Conservation (phyloP, 2,888 invertebrate genomes). For the Synanthedon vespiformis region DNA sequence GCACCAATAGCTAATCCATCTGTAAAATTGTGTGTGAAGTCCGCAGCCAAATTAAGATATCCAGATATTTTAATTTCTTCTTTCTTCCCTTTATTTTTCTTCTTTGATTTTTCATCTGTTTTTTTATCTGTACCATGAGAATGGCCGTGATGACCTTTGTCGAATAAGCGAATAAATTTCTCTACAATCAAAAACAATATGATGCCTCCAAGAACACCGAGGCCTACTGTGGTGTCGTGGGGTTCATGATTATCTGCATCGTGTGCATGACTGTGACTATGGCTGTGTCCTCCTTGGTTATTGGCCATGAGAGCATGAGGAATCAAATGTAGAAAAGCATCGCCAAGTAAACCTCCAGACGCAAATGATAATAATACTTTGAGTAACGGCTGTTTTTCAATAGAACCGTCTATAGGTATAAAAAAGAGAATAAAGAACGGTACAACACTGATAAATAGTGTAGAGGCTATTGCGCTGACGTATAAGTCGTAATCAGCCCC, state of each 20-base stretch:
- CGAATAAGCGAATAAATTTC: constrained; percentile 88
- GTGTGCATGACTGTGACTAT: constrained; percentile 68
- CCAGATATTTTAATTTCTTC: constrained; percentile 72
- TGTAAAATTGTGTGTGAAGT: constrained; percentile 99
- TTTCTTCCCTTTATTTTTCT: constrained; percentile 46
- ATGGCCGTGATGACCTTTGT: constrained; percentile 82
- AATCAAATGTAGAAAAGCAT: constrained; percentile 98
- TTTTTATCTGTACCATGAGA: constrained; percentile 70
- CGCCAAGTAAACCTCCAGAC: constrained; percentile 95
- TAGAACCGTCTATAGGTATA: constrained; percentile 90
- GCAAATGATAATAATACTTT: constrained; percentile 94
- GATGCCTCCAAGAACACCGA: constrained; percentile 95
- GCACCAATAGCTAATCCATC: constrained; percentile 99
- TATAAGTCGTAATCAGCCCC: constrained; percentile 70
- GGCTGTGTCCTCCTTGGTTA: constrained; percentile 45
- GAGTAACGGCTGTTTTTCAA: constrained; percentile 85
- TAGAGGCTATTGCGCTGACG: constrained; percentile 88
- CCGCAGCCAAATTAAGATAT: constrained; percentile 97
- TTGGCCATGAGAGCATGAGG: constrained; percentile 85
- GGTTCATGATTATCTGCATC: constrained; percentile 53
- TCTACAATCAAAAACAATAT: constrained; percentile 93
- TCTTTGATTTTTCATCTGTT: constrained; percentile 46
- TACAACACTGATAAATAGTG: constrained; percentile 92
- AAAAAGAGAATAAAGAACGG: constrained; percentile 94
- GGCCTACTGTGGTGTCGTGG: constrained; percentile 90